A percentile compares a stretch with the other conserved stretches of the same genome.
Evolutionary conservation across 2,113 vertebrate genomes (phyloP).

Genomic region (Phoxinus phoxinus): DNA sequence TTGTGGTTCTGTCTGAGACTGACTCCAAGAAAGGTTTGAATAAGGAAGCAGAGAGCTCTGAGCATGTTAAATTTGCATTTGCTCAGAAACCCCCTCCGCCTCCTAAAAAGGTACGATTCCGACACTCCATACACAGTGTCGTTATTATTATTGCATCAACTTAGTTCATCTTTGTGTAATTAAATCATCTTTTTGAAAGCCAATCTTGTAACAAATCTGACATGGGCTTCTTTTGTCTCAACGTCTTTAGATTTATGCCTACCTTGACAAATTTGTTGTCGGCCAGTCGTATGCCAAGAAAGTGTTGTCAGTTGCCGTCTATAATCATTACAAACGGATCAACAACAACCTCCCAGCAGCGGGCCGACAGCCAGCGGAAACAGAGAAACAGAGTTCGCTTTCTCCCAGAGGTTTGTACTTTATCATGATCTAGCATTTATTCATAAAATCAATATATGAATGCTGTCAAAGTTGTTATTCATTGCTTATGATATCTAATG

Average conservation of each 20-base stretch:
- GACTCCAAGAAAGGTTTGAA: conserved; percentile 96
- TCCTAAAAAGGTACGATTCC: conserved; percentile 89
- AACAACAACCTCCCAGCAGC: conserved; percentile 96
- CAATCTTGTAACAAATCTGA: not conserved
- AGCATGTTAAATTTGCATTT: conserved; percentile 94
- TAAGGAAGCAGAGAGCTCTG: conserved; percentile 93
- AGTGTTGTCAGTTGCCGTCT: conserved; percentile 95
- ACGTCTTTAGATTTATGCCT: conserved; percentile 89
- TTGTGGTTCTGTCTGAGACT: conserved; percentile 95
- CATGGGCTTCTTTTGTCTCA: conserved; percentile 55
- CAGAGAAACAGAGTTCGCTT: conserved; percentile 91
- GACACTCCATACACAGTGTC: not conserved
- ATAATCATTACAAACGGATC: conserved; percentile 99
- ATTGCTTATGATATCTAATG: not conserved
- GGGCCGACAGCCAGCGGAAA: conserved; percentile 87
- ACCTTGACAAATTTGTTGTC: conserved; percentile 97
- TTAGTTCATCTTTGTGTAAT: not conserved
- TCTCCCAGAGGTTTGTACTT: conserved; percentile 90
- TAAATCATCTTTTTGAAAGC: not conserved
- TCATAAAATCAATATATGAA: not conserved
- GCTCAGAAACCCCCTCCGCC: conserved; percentile 95
- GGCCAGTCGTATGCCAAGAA: conserved; percentile 98
- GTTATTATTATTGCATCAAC: not conserved
- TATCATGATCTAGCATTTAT: not conserved
- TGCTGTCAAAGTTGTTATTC: not conserved